Evolutionary conservation across 2,888 invertebrate species (phyloP).

Genomic region (Entomobrya multifasciata): DNA sequence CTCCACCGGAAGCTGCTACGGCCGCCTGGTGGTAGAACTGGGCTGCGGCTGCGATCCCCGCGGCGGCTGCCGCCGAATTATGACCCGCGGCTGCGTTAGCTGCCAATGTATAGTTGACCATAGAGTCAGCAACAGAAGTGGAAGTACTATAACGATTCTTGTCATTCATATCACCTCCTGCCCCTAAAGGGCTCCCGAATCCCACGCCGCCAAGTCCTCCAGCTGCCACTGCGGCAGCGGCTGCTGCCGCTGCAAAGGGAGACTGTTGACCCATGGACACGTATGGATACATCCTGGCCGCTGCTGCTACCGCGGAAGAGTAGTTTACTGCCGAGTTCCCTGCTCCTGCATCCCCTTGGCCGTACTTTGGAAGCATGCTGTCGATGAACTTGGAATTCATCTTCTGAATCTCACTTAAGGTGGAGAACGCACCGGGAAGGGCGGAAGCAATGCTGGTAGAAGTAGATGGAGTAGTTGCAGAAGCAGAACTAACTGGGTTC

Average conservation of each 20-base stretch:
- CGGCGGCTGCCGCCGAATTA: no score
- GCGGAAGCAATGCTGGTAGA: constrained; percentile 37
- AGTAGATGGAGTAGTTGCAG: constrained; percentile 54
- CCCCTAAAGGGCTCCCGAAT: no score
- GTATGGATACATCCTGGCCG: constrained; percentile 94
- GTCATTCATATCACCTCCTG: no score
- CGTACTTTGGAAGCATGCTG: constrained; percentile 98
- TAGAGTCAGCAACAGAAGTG: no score
- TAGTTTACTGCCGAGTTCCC: constrained; percentile 84
- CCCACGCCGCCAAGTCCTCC: no score
- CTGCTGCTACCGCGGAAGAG: constrained; percentile 82
- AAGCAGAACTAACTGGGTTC: constrained; percentile 55
- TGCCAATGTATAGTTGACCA: no score
- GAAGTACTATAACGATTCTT: no score
- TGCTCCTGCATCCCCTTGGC: constrained; percentile 84
- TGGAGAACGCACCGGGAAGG: constrained; percentile 64
- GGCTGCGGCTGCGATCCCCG: no score
- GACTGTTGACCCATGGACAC: constrained; percentile 88
- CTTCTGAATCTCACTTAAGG: constrained; percentile 81
- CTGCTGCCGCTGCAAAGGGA: constrained; percentile 86
- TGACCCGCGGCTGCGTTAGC: no score
- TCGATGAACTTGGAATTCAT: constrained; percentile 99
- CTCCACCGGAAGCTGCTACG: no score
- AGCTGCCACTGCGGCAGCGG: no score
- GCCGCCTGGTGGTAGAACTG: no score